Percentiles rank a stretch among this genome's conserved stretches.
Evolutionary conservation across 2,797 vertebrate genomes (phyloP).

Genomic region (Astyanax mexicanus): DNA sequence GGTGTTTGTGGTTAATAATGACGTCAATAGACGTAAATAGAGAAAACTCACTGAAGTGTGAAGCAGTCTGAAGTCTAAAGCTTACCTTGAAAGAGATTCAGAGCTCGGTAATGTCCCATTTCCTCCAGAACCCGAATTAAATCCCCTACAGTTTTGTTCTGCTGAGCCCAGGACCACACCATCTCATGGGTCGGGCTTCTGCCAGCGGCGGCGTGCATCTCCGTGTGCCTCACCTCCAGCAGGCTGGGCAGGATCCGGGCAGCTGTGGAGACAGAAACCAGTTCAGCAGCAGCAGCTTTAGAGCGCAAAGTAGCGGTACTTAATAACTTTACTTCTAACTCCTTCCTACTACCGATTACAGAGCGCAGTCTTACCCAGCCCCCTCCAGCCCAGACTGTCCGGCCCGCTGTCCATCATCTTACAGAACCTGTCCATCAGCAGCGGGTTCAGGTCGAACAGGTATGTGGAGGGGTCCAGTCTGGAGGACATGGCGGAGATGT

Average conservation of each 20-base stretch:
- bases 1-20: not conserved
- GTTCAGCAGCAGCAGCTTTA: no score
- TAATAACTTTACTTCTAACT: no score
- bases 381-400: slow-evolving; percentile 79
- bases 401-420: slow-evolving; percentile 78
- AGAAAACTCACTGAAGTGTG: no score
- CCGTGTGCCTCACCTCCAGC: slow-evolving; percentile 77
- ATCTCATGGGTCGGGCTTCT: slow-evolving; percentile 81
- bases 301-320: no score
- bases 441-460: slow-evolving; percentile 77
- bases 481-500: slow-evolving; percentile 37
- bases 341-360: no score
- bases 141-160: slow-evolving; percentile 78
- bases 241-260: slow-evolving; percentile 71
- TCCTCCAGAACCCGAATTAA: slow-evolving; percentile 72
- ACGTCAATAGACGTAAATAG: not conserved
- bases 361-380: slow-evolving; percentile 74
- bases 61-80: not conserved
- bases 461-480: slow-evolving; percentile 55
- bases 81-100: slow-evolving; percentile 74
- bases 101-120: slow-evolving; percentile 77
- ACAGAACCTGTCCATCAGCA: slow-evolving; percentile 73
- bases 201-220: slow-evolving; percentile 75
- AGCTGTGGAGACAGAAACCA: slow-evolving; percentile 62
- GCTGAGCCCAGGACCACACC: slow-evolving; percentile 84